Evolutionary conservation across 2,797 vertebrate species (phyloP), one percentile per base, ranked within the genome.

Genomic region (Cynodonichthys magdalenae): DNA sequence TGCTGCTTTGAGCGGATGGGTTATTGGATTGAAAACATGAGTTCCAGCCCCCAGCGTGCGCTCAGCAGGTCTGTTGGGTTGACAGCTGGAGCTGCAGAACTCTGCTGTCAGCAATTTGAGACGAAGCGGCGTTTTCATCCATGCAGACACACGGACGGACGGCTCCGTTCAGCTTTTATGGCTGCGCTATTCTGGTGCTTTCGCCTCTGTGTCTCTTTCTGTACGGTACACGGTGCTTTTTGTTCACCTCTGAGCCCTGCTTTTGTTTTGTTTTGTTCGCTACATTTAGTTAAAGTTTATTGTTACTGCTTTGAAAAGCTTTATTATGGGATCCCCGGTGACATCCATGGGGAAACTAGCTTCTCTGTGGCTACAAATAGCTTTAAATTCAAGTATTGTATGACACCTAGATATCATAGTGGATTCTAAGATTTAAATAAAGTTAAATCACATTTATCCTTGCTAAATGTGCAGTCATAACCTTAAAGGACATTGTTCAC

Each of bases 61-160:
- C 77, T 74, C 46, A 74, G 72, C 68, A 72, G 59, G 56, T 69
- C 51, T 66, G 39, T 68, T 76, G 29, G 48, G 61, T 59, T 12
- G 50, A 59, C 59, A 63, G 65, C 27, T 56, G 19, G 27, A 24
- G 27, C 59, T 64, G 66, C 59, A 47, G 63, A 29, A 71, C 68
- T 68, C 79, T 59, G 58, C 66, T 59, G 79, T 92, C 90, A 92
- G 89, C 90, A 90, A 70, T 80, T 90, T 89, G 74, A 59, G 75
- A 56, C 82, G 77, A 83, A 87, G 75, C 83, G 82, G 85, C 83
- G 55, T 76, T 90, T 87, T 78, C 69, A 83, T 88, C 87, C 81
- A 85, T 27, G 28, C 65, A 48, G 59, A 36, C 47, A 53, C 63
- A 66, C 70, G 74, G 65, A 14, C 39, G 28, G 79, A 24, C 58